These are phyloP conservation scores for Elanoides forficatus DNA, from an alignment of 2,113 vertebrate species.

Conservation along the genomic window DNA sequence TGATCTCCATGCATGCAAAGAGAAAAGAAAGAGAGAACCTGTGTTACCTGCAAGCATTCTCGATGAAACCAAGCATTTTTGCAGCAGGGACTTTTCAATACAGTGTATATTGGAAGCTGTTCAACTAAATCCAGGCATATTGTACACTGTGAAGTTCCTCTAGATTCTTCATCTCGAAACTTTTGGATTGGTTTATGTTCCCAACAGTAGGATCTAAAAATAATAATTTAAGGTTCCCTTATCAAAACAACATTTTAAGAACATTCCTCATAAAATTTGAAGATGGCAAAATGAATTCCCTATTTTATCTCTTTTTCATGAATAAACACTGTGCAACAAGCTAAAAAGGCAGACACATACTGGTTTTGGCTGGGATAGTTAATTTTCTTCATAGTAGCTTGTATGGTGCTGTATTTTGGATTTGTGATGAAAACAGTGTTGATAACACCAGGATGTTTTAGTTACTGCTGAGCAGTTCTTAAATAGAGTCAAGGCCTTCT, in stretches of 20 bases:
- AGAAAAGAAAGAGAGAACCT: not conserved
- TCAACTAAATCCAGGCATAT: constrained; percentile 89
- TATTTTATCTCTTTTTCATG: not conserved
- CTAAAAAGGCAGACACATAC: not conserved
- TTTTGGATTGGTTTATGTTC: constrained; percentile 86
- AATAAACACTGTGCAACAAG: not conserved
- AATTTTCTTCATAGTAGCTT: not conserved
- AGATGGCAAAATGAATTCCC: not conserved
- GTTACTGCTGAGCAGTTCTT: not conserved
- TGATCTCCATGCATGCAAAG: not conserved
- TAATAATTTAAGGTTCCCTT: constrained; percentile 6
- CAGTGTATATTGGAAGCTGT: constrained; percentile 75
- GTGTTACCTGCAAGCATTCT: constrained; percentile 89
- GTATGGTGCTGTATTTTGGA: not conserved
- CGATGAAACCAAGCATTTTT: constrained; percentile 95
- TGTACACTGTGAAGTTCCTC: constrained; percentile 84
- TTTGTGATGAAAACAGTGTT: not conserved
- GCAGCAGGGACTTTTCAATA: constrained; percentile 91
- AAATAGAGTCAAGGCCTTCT: not conserved
- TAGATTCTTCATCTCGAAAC: constrained; percentile 48
- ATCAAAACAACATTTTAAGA: constrained; percentile 1
- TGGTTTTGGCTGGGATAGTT: not conserved
- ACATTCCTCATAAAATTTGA: not conserved
- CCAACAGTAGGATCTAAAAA: constrained; percentile 87
- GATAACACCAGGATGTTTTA: not conserved